A percentile compares a stretch with the other conserved stretches of the same genome.
These are phyloP conservation scores for Sardinella longiceps DNA, from an alignment of 2,797 vertebrate species.

Conservation along the genomic window DNA sequence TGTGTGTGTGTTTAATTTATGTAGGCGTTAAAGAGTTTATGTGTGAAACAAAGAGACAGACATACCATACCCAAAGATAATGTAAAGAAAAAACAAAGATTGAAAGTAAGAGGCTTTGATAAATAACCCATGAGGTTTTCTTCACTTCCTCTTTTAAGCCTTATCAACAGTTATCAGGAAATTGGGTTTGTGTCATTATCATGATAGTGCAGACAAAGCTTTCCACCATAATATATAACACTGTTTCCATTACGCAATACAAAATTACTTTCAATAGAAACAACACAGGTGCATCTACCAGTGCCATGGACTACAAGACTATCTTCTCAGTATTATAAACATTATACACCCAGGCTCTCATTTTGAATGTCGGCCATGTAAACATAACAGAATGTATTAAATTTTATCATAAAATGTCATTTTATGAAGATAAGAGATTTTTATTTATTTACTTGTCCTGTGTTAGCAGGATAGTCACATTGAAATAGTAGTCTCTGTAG, in stretches of 20 bases:
- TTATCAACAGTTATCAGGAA: constrained; percentile 14
- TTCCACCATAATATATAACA: not conserved
- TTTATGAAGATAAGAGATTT: too few relatives aligned
- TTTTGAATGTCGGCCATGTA: too few relatives aligned
- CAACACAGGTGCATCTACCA: not conserved
- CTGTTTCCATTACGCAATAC: not conserved
- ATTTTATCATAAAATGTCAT: too few relatives aligned
- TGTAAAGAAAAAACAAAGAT: not conserved
- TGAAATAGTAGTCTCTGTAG: too few relatives aligned
- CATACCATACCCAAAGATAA: not conserved
- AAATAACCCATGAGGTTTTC: constrained; percentile 15
- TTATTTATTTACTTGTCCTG: too few relatives aligned
- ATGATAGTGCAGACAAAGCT: not conserved
- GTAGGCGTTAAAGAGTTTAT: not conserved
- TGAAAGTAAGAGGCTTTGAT: not conserved
- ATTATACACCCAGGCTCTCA: too few relatives aligned
- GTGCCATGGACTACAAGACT: too few relatives aligned
- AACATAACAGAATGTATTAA: too few relatives aligned
- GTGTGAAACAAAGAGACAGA: not conserved
- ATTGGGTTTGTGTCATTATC: not conserved
- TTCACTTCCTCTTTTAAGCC: not conserved
- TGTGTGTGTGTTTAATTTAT: not conserved
- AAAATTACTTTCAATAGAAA: not conserved
- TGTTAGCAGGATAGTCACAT: too few relatives aligned
- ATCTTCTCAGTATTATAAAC: too few relatives aligned